These are phyloP conservation scores for Mungos mungo DNA, from an alignment of 2,113 vertebrate genomes.

Conservation along the genomic window DNA sequence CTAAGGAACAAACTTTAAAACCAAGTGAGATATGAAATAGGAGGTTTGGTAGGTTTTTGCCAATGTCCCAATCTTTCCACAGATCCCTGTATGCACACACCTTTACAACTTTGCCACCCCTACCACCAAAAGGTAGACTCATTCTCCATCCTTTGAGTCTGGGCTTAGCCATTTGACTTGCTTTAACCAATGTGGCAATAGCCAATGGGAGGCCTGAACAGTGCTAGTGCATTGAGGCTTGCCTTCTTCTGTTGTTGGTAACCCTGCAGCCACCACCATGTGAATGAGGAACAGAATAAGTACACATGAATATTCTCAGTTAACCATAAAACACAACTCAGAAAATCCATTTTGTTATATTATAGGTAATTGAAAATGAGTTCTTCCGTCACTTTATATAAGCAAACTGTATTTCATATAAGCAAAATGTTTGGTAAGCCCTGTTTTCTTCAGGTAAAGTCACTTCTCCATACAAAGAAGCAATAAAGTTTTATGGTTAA, in stretches of 20 bases:
- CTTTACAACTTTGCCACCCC: not conserved
- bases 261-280: not conserved
- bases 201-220: not conserved
- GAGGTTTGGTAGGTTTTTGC: not conserved
- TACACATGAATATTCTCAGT: constrained; percentile 17
- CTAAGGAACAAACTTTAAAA: constrained; percentile 38
- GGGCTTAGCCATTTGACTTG: not conserved
- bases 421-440: not conserved
- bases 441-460: constrained; percentile 11
- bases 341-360: constrained; percentile 20
- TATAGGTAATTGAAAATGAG: not conserved
- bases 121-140: not conserved
- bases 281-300: not conserved
- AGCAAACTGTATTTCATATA: not conserved
- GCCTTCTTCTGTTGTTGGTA: not conserved
- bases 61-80: not conserved
- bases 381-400: not conserved
- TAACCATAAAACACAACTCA: not conserved
- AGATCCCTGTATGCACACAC: not conserved
- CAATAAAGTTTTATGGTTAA: not conserved
- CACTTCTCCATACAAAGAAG: not conserved
- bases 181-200: constrained; percentile 3
- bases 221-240: not conserved
- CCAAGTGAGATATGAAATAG: not conserved
- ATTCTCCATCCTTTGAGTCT: constrained; percentile 20